Conservation (phyloP, 2,797 vertebrate genomes). For the Pantherophis vulpinus region DNA sequence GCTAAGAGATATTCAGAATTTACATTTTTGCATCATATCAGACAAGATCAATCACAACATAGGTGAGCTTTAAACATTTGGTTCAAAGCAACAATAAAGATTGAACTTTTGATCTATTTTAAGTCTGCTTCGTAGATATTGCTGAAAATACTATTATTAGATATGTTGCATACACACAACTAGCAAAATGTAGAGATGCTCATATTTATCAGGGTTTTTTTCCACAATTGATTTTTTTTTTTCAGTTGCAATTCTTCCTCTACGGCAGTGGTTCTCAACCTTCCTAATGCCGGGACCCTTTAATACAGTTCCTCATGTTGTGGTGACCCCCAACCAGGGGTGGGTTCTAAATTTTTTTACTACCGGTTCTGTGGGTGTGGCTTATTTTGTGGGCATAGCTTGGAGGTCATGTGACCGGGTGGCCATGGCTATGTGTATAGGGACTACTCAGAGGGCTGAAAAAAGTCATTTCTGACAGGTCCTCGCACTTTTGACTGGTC, state of each 20-base stretch:
- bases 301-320: too few species aligned
- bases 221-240: background rate
- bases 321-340: too few species aligned
- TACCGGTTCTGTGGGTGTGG: too few species aligned
- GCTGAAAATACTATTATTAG: background rate
- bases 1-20: constrained; percentile 11
- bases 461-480: too few species aligned
- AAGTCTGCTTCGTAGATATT: background rate
- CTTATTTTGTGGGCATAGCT: too few species aligned
- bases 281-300: too few species aligned
- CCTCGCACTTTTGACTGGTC: too few species aligned
- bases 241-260: background rate
- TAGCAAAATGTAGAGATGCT: background rate
- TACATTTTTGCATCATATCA: background rate
- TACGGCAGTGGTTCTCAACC: too few species aligned
- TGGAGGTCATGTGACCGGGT: too few species aligned
- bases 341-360: too few species aligned
- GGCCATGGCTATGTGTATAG: too few species aligned
- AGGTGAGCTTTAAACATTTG: background rate
- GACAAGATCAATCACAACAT: constrained; percentile 2
- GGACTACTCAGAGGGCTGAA: too few species aligned
- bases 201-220: background rate
- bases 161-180: background rate
- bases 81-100: background rate
- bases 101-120: background rate